Evolutionary conservation across 1,140 invertebrate species (phyloP), one percentile per base, ranked within the genome.

Genomic region (Drosophila paulistorum): DNA sequence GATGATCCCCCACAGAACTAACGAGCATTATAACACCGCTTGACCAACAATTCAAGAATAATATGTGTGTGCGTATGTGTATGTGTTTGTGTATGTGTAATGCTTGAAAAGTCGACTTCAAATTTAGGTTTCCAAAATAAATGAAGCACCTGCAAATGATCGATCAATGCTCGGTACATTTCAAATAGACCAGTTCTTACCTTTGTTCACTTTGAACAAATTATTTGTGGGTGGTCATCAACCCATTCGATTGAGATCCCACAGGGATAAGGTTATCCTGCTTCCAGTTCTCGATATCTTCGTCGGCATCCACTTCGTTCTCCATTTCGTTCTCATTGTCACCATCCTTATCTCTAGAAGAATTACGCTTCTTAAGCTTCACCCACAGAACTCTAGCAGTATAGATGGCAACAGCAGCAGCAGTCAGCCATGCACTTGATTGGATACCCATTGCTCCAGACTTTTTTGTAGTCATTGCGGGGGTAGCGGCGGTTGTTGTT

Each of bases 341-440:
- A 35, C 2, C 14, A 20, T 51, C 60, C 14, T 39, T 30, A 30
- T 30, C 30, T 7, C 6, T 30, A 7, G 30, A 7, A 30, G 30
- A 30, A 13, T 10, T 13, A 11, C 11, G 20, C 7, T 66, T 41
- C 0, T 61, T 57, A 0, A 81, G 20, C 66, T 81, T 80, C 4
- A 68, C 7, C 74, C 78, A 82, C 20, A 81, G 11, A 13, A 63
- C 74, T 3, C 51, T 20, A 7, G 78, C 68, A 1, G 78, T 41
- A 3, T 80, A 81, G n/a, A 65, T 1, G 7, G 58, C 48, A 1
- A 71, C 77, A 1, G 67, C 74, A 9, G 67, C 77, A 0, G 64
- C 79, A 3, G 51, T 63, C 7, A 81, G 1, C 48, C 60, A 77
- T 2, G 61, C 60, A 11, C 71, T 70, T 14, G 45, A 3, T 13